These are phyloP conservation scores for Rhabdophis nuchalis DNA, from an alignment of 2,797 vertebrate genomes.

Conservation along the genomic window DNA sequence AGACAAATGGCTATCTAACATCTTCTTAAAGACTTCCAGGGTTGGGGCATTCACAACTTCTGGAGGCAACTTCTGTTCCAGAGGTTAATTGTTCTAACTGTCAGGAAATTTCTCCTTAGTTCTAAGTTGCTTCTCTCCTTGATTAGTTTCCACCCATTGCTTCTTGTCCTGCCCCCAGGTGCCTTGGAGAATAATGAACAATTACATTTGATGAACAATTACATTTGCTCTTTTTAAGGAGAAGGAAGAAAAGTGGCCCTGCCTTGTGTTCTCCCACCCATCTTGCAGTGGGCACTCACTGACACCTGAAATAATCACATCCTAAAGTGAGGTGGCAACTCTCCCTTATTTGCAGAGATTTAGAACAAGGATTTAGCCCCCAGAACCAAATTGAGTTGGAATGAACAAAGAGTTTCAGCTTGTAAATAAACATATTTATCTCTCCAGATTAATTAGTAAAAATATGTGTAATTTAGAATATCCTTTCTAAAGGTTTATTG, in stretches of 20 bases:
- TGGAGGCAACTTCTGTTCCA: too few relatives aligned
- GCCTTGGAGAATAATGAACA: too few relatives aligned
- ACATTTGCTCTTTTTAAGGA: not conserved
- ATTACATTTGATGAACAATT: too few relatives aligned
- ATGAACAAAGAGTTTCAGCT: not conserved
- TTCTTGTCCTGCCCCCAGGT: too few relatives aligned
- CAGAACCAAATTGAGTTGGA: not conserved
- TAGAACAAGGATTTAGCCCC: not conserved
- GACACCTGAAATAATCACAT: not conserved
- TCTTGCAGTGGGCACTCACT: not conserved
- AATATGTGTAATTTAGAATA: not conserved
- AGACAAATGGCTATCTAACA: too few relatives aligned
- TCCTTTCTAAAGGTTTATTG: not conserved
- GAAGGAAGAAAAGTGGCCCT: not conserved
- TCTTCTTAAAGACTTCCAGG: too few relatives aligned
- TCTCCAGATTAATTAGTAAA: not conserved
- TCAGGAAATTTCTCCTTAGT: too few relatives aligned
- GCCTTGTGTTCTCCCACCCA: not conserved
- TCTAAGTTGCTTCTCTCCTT: too few relatives aligned
- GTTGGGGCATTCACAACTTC: too few relatives aligned
- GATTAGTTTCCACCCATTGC: too few relatives aligned
- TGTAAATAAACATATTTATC: not conserved
- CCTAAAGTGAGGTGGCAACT: not conserved
- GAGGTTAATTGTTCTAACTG: too few relatives aligned
- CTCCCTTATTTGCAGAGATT: not conserved